Evolutionary conservation across 2,888 invertebrate genomes (phyloP), one percentile per base, ranked within the genome.

Genomic region (Lasioglossum malachurum): DNA sequence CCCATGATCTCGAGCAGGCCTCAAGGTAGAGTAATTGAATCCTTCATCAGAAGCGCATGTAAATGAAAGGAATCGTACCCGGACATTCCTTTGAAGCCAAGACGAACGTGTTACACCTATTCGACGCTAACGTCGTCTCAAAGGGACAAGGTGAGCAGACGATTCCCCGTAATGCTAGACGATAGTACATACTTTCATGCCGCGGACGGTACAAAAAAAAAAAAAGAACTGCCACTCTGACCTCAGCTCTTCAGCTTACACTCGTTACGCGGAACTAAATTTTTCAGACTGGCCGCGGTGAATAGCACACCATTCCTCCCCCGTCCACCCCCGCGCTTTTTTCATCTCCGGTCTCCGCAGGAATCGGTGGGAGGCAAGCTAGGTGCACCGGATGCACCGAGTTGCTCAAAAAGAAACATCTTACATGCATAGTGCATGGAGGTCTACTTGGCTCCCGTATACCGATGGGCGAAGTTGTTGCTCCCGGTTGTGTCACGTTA

Each of bases 261-360:
- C 93, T 93, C 93, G 93, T 94, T 94, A 94, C 87, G 78, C 77
- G 82, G 88, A 89, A 91, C 90, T 94, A 90, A 94, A 94, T 93
- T 94, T 94, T 94, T 94, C 91, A 94, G 91, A 89, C 90, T 87
- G 80, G 86, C 83, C 89, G 83, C 88, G 84, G 75, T 93, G 93
- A 94, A 94, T 93, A 92, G 93, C 88, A 77, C 79, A 81, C 81
- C 82, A 41, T 75, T 64, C 80, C 80, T 74, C 76, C 69, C 23
- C 77, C 64, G 64, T 10, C 35, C 35, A 7, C 5, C 64, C 27
- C 31, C 64, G 14, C 31, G 31, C 31, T 31, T 60, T 74, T 73
- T 76, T 79, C 14, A 78, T 78, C 78, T 44, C 49, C 16, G 19
- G 60, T 41, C 83, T 78, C 41, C 16, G 35, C 35, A 64, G 75